Conservation (phyloP, 64 coral and sea anemone genomes). For the Pachyseris speciosa region DNA sequence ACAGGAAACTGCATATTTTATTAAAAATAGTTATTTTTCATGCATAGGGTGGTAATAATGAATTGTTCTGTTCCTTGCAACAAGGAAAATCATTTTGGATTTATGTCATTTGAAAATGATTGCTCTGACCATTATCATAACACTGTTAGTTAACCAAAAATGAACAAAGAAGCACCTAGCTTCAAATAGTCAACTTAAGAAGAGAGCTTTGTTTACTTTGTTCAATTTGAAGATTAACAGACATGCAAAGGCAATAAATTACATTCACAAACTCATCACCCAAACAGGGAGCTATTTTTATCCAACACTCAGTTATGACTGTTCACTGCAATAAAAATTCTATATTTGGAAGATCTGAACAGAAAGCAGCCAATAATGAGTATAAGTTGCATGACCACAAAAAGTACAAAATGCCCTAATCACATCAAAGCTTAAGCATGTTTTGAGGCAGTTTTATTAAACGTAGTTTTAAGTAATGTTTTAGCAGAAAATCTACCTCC, state of each 20-base stretch:
- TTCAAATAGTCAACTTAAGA: slow-evolving; percentile 43
- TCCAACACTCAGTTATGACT: slow-evolving; percentile 33
- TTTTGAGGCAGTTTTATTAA: no score
- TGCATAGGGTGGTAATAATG: slow-evolving; percentile 55
- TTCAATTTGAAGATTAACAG: slow-evolving; percentile 45
- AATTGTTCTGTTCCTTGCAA: slow-evolving; percentile 45
- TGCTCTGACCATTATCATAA: slow-evolving; percentile 57
- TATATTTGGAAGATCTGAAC: slow-evolving; percentile 48
- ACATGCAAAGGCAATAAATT: slow-evolving; percentile 37
- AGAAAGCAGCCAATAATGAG: slow-evolving; percentile 43
- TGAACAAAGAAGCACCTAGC: slow-evolving; percentile 55
- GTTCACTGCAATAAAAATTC: slow-evolving; percentile 38
- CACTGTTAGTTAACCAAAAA: slow-evolving; percentile 62
- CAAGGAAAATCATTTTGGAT: slow-evolving; percentile 60
- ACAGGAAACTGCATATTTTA: slow-evolving; percentile 56
- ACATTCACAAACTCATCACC: slow-evolving; percentile 31
- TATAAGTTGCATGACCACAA: slow-evolving; percentile 36
- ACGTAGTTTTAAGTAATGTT: no score
- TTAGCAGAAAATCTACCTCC: no score
- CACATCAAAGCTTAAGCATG: no score
- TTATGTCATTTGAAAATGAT: slow-evolving; percentile 60
- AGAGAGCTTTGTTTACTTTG: slow-evolving; percentile 54
- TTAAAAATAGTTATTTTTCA: slow-evolving; percentile 49
- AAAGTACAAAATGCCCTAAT: background rate
- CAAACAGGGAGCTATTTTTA: no score